Base-by-base conservation (phyloP, 2,888 invertebrate genomes). In the Plebejus argus region DNA sequence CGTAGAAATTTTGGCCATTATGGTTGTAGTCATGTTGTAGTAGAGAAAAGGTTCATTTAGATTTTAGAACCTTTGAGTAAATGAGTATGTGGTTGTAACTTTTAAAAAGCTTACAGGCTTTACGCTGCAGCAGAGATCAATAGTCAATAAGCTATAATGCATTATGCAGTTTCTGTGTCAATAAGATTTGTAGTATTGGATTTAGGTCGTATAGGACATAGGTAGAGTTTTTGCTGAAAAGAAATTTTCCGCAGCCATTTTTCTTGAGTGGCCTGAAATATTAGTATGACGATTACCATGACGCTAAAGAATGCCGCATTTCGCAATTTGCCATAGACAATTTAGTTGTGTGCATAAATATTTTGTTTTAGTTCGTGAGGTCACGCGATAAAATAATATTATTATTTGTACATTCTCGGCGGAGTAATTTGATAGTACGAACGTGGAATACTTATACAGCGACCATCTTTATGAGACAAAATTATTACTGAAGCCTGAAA, bases 301-400 rank as follows among this genome's bases (percentile, higher is more conserved):
- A 74, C 74, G 49, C 74, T 15, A 28, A 74, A 49, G 74, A 74
- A 74, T 74, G 74, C 53, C 74, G 28, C 49, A 23, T 23, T 53
- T 53, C 53, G 23, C 35, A 71, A 71, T 39, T 74, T 8, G 28
- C 45, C 3, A 49, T 53, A 74, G 74, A 74, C 74, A 49, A 74
- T 53, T 74, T 74, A 28, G n/a, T 74, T 28, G 12, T 74, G 28
- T 74, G 72, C 49, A 72, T 72, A 72, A 20, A 49, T 49, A 74
- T 74, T 74, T 49, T 74, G 49, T 23, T 49, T 28, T 53, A 74
- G 53, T 74, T 39, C 74, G 53, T 74, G 74, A 74, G 74, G 49
- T 49, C 74, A 45, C 49, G 74, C 53, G 74, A 28, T 53, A 53
- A 23, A 72, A 72, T 72, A 45, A 49, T 66, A 28, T 66, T 66